A percentile compares a stretch with the other conserved stretches of the same genome.
Evolutionary conservation across 2,888 invertebrate species (phyloP).

Genomic region (Ochropacha duplaris): DNA sequence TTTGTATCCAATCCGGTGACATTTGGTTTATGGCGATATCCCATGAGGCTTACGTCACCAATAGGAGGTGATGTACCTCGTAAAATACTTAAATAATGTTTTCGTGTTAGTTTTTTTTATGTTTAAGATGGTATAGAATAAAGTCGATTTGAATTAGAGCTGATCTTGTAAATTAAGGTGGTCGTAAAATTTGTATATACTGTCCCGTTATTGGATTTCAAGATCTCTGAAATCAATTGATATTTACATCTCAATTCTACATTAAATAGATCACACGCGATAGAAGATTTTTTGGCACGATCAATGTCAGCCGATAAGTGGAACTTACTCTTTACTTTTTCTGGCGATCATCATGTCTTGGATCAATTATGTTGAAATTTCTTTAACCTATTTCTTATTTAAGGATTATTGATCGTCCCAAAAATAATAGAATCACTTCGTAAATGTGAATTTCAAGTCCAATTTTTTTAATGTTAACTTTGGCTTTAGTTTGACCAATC

Average conservation of each 20-base stretch:
- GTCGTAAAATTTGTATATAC: neutral
- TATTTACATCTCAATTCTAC: neutral
- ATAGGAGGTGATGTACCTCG: conserved; percentile 59
- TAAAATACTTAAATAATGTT: conserved; percentile 73
- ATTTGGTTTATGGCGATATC: conserved; percentile 57
- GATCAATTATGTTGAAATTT: too few species aligned
- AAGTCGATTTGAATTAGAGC: neutral
- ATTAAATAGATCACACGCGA: neutral
- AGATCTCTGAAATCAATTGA: neutral
- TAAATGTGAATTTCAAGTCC: too few species aligned
- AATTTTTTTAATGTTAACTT: too few species aligned
- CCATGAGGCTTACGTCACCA: conserved; percentile 63
- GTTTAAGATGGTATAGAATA: neutral
- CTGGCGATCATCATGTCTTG: too few species aligned
- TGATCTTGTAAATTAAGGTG: neutral
- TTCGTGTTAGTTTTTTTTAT: conserved; percentile 28
- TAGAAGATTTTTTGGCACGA: neutral
- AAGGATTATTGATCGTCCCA: too few species aligned
- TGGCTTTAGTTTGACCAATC: too few species aligned
- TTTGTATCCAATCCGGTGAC: conserved; percentile 62
- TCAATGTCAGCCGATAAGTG: too few species aligned
- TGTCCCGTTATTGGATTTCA: neutral
- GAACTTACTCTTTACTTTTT: too few species aligned
- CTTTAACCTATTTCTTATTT: too few species aligned
- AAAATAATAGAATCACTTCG: too few species aligned